Evolutionary conservation across 2,888 invertebrate species (phyloP), one percentile per base, ranked within the genome.

Genomic region (Torymus aiolomorphi): DNA sequence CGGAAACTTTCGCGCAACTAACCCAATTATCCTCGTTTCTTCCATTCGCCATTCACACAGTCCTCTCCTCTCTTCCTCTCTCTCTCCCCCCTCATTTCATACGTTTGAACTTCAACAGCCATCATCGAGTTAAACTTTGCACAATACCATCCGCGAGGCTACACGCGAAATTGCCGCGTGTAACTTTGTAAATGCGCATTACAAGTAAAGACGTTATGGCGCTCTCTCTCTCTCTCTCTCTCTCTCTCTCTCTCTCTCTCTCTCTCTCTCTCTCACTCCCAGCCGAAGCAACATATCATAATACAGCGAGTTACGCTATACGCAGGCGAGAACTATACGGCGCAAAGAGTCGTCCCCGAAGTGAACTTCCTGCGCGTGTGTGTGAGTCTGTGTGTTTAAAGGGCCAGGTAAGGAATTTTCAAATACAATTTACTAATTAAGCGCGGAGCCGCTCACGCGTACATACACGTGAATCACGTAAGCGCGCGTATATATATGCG

Each of bases 231-330:
- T 49, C 24, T 65, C n/a, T 52, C 31, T 16, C 52, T 62, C 62
- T n/a, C 24, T 31, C 49, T n/a, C n/a, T n/a, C n/a, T n/a, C n/a
- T n/a, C n/a, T n/a, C n/a, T n/a, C n/a, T n/a, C n/a, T n/a, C n/a
- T n/a, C n/a, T n/a, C n/a, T n/a, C n/a, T n/a, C 31, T 11, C 54
- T 51, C 18, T 20, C 20, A 20, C 31, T 31, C 31, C 2, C 3
- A 8, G 31, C 20, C 10, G 61, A 77, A 31, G 16, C 62, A 56
- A 71, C 75, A 61, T 75, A 78, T 75, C 66, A 81, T 67, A 71
- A 78, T 70, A 74, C 49, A 78, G n/a, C 62, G 11, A 74, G 69
- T 74, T 80, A 74, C 31, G 31, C 31, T 57, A 16, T 24, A 14
- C 13, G 63, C 12, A 52, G 54, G 51, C 16, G n/a, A 65, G 65